These are phyloP conservation scores for Brachionus calyciflorus DNA, from an alignment of 1,140 invertebrate species.

Conservation along the genomic window DNA sequence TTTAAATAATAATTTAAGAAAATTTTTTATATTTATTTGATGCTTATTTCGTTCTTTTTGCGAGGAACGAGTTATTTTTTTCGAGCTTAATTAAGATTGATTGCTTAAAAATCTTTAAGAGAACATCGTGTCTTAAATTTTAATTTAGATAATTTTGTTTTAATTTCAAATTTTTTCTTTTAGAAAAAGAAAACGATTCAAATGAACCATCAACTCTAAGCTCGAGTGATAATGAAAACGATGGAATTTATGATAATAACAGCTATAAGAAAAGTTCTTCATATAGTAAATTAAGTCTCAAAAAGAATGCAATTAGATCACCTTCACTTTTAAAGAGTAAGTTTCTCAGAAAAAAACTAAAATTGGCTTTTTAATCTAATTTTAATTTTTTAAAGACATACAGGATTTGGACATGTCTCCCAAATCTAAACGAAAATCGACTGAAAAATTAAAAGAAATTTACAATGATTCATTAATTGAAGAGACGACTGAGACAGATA, in stretches of 20 bases:
- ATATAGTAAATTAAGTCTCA: not conserved
- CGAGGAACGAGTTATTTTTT: too few relatives aligned
- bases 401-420: constrained; percentile 45
- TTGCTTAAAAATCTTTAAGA: too few relatives aligned
- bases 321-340: constrained; percentile 8
- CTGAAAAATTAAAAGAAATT: constrained; percentile 31
- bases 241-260: constrained; percentile 22
- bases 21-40: too few relatives aligned
- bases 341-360: too few relatives aligned
- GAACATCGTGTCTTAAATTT: too few relatives aligned
- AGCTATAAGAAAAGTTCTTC: constrained; percentile 11
- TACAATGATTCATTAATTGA: constrained; percentile 27
- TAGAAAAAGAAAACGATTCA: not conserved
- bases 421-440: constrained; percentile 32
- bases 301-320: not conserved
- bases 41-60: too few relatives aligned
- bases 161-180: not conserved
- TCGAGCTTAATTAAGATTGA: too few relatives aligned
- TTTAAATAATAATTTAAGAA: too few relatives aligned
- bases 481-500: constrained; percentile 36
- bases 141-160: too few relatives aligned
- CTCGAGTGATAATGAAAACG: constrained; percentile 1
- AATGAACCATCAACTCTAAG: not conserved
- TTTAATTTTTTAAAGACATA: constrained; percentile 28
- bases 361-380: too few relatives aligned